A percentile compares a stretch with the other conserved stretches of the same genome.
These are phyloP conservation scores for Pagetopsis macropterus DNA, from an alignment of 2,797 vertebrate genomes.

Conservation along the genomic window DNA sequence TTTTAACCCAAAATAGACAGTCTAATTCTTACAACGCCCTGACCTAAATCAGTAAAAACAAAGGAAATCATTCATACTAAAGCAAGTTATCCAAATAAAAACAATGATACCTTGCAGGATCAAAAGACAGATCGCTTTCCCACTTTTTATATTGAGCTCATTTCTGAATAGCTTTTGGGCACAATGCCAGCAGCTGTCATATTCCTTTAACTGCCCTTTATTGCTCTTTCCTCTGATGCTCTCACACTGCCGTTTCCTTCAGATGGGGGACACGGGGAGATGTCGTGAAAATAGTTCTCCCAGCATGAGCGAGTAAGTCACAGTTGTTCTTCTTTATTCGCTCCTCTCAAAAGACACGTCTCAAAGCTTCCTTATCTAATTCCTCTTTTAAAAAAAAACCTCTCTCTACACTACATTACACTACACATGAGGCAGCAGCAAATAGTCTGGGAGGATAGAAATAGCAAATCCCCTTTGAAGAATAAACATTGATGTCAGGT, in stretches of 20 bases:
- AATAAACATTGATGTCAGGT: conserved; percentile 66
- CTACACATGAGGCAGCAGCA: conserved; percentile 50
- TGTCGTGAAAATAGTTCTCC: conserved; percentile 56
- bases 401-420: conserved; percentile 38
- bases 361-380: conserved; percentile 61
- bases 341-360: conserved; percentile 59
- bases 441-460: conserved; percentile 59
- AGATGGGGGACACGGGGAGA: conserved; percentile 50
- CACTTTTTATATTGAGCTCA: conserved; percentile 22
- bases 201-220: conserved; percentile 44
- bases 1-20: background rate
- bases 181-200: conserved; percentile 16
- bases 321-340: conserved; percentile 57
- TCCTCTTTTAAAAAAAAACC: conserved; percentile 36
- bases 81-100: conserved; percentile 10
- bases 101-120: conserved; percentile 2
- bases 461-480: conserved; percentile 63
- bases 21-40: conserved; percentile 24
- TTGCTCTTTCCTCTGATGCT: conserved; percentile 30
- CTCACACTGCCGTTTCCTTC: conserved; percentile 38
- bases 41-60: conserved; percentile 31
- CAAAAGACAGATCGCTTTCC: conserved; percentile 28
- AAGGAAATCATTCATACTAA: conserved; percentile 5
- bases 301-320: conserved; percentile 61
- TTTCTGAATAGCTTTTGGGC: conserved; percentile 42